Evolutionary conservation across 2,113 vertebrate genomes (phyloP), one percentile per base, ranked within the genome.

Genomic region (Bostrychus sinensis): DNA sequence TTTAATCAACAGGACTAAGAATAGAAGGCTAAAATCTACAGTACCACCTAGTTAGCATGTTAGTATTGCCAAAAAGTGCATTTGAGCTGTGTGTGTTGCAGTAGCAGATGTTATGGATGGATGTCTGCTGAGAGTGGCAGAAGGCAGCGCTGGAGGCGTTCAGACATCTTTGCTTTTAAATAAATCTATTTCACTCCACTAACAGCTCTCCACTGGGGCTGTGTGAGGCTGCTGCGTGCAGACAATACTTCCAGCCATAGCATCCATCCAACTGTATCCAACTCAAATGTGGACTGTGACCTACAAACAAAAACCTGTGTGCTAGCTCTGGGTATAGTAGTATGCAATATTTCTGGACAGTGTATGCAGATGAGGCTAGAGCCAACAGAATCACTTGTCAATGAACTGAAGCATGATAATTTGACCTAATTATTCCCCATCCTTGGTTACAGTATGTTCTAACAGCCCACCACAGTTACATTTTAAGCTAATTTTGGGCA

Each of bases 41-140:
- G 37, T 38, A 17, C 17, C 7, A 17, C 39, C 25, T 22, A 19
- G 19, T 54, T 66, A 28, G 69, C 68, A 65, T 61, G 75, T 69
- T 73, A 74, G 41, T 45, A 55, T 17, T 56, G 62, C 60, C 62
- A 73, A 62, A 42, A 39, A 68, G 77, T 28, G 8, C 50, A 46
- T 59, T 41, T 75, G 26, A 55, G 17, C 23, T 50, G 58, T 56
- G 56, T 63, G 70, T 45, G 58, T 30, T 45, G 34, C 34, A 43
- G 36, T 41, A 84, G 66, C 88, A 84, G 80, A 82, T 88, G 85
- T 81, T 60, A 2, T 70, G 55, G 60, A 45, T 46, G 75, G 60
- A 45, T 46, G 75, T 79, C 78, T 87, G 77, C 50, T 62, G 53
- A 66, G 67, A 64, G 62, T 3, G 26, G 64, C 67, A 75, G 64